Conservation (phyloP, 2,113 vertebrate genomes). For the Anser brachyrhynchus region DNA sequence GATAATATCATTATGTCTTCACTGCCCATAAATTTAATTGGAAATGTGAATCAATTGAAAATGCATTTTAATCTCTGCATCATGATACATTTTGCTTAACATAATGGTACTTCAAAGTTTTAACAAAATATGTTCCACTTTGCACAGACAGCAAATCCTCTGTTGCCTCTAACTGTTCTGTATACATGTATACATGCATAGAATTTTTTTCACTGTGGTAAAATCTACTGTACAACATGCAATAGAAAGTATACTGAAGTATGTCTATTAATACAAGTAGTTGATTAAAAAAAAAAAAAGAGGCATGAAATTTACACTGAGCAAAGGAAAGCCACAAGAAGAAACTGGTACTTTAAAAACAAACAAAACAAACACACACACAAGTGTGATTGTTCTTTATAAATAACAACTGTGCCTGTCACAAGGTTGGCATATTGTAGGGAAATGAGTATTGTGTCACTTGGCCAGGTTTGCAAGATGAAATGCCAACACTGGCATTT, state of each 20-base stretch:
- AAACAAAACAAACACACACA: not conserved
- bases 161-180: not conserved
- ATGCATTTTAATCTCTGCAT: conserved; percentile 44
- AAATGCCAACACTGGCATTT: not conserved
- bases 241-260: not conserved
- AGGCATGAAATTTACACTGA: not conserved
- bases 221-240: not conserved
- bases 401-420: not conserved
- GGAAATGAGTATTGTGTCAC: not conserved
- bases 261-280: not conserved
- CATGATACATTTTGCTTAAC: conserved; percentile 34
- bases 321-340: not conserved
- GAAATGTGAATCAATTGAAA: conserved; percentile 60
- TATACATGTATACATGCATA: not conserved
- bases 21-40: conserved; percentile 61
- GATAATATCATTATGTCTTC: conserved; percentile 49
- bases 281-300: not conserved
- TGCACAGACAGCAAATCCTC: not conserved
- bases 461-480: not conserved
- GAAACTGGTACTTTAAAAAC: not conserved
- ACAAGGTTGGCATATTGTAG: not conserved
- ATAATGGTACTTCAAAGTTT: conserved; percentile 11
- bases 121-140: not conserved
- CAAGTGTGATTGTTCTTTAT: not conserved
- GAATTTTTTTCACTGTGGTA: not conserved